Evolutionary conservation across 2,888 invertebrate species (phyloP).

Genomic region (Altica lythri): DNA sequence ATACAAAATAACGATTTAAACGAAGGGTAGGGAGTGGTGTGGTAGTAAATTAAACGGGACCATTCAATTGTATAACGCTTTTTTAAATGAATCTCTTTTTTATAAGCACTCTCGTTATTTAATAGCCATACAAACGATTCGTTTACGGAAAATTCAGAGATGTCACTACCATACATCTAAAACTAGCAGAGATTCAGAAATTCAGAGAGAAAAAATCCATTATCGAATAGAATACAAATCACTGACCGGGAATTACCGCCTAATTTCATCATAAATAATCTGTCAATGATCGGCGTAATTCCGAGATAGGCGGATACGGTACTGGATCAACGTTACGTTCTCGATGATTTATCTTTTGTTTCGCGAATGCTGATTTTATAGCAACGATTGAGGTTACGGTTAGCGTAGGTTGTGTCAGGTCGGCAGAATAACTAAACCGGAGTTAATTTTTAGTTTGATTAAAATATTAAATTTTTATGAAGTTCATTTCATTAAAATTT

Average conservation of each 20-base stretch:
- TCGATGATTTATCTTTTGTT: conserved; percentile 7
- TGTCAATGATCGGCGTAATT: background rate
- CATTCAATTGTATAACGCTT: too few species aligned
- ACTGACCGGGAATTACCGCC: background rate
- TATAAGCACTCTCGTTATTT: background rate
- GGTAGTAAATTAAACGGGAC: too few species aligned
- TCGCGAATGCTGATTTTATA: background rate
- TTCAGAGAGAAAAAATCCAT: background rate
- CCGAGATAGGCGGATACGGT: conserved; percentile 1
- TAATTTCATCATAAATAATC: background rate
- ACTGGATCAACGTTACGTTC: background rate
- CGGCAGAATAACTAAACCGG: too few species aligned
- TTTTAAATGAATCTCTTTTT: background rate
- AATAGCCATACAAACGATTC: background rate
- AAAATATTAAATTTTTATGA: too few species aligned
- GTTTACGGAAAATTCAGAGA: too few species aligned
- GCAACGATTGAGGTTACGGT: background rate
- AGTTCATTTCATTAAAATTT: too few species aligned
- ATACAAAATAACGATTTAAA: too few species aligned
- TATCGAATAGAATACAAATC: background rate
- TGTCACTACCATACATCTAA: too few species aligned
- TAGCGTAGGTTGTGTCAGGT: conserved; percentile 1
- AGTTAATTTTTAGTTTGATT: too few species aligned
- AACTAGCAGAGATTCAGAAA: too few species aligned
- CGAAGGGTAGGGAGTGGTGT: too few species aligned